Evolutionary conservation across 1,140 invertebrate species (phyloP).

Genomic region (Zaprionus africanus): DNA sequence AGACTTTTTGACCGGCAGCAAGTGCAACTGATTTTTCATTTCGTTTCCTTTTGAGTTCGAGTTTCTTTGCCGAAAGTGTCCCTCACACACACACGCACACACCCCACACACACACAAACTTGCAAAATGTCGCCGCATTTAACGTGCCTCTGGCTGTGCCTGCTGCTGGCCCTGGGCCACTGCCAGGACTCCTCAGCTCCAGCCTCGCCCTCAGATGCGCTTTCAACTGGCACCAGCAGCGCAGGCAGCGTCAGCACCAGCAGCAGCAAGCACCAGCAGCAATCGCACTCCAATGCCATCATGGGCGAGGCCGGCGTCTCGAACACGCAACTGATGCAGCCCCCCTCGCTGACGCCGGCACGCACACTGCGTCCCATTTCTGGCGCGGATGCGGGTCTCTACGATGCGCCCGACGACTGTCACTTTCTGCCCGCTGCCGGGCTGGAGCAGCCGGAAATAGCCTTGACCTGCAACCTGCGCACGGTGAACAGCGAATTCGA

Average conservation of each 20-base stretch:
- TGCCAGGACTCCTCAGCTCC: not conserved
- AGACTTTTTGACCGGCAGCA: conserved; percentile 52
- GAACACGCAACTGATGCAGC: conserved; percentile 67
- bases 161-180: conserved; percentile 22
- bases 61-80: conserved; percentile 1
- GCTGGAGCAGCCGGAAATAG: conserved; percentile 87
- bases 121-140: conserved; percentile 28
- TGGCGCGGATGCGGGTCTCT: conserved; percentile 80
- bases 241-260: conserved; percentile 17
- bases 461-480: conserved; percentile 91
- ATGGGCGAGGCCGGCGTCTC: conserved; percentile 81
- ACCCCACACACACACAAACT: conserved; percentile 12
- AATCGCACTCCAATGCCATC: conserved; percentile 76
- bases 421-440: conserved; percentile 72
- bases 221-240: conserved; percentile 2
- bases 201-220: not conserved
- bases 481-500: conserved; percentile 93
- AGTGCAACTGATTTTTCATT: conserved; percentile 73
- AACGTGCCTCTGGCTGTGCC: conserved; percentile 31
- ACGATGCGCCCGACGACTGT: conserved; percentile 93
- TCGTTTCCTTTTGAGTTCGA: conserved; percentile 40
- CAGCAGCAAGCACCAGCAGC: conserved; percentile 59
- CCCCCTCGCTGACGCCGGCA: conserved; percentile 55
- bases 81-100: conserved; percentile 1
- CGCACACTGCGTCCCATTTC: conserved; percentile 57